These are phyloP conservation scores for Rotaria socialis DNA, from an alignment of 2,888 invertebrate species.

Conservation along the genomic window DNA sequence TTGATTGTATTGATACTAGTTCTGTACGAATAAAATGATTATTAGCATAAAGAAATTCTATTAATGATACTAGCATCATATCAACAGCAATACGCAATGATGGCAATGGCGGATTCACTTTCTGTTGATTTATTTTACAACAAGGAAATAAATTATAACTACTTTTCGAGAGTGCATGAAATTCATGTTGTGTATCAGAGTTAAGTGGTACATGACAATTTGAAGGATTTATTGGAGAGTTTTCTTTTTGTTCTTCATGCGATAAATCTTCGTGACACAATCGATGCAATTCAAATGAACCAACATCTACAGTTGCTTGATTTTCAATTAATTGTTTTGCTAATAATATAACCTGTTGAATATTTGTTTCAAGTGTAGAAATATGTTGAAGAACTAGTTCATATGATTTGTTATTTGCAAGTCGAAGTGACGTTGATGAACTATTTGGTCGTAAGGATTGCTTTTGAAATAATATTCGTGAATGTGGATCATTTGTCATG, in stretches of 20 bases:
- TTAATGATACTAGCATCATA: background rate
- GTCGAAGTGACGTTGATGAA: background rate
- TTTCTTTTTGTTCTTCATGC: background rate
- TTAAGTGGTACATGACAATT: background rate
- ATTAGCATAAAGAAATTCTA: background rate
- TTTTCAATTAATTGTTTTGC: background rate
- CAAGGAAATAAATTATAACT: background rate
- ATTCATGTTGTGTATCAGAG: background rate
- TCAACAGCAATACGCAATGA: background rate
- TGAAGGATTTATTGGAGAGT: too few relatives aligned
- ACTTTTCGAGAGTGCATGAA: background rate
- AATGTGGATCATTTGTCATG: background rate
- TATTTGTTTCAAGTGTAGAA: background rate
- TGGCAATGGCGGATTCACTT: background rate
- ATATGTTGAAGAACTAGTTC: background rate
- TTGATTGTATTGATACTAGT: background rate
- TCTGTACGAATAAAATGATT: background rate
- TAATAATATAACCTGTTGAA: background rate
- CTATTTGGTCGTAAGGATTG: background rate
- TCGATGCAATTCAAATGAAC: background rate
- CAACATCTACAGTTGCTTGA: background rate
- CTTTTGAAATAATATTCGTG: background rate
- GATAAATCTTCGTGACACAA: background rate
- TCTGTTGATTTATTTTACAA: background rate
- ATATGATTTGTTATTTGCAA: background rate